Percentiles rank a stretch among this genome's conserved stretches.
phyloP scores from a whole-genome alignment of 2,888 invertebrate species.

The Mythimna vitellina region DNA sequence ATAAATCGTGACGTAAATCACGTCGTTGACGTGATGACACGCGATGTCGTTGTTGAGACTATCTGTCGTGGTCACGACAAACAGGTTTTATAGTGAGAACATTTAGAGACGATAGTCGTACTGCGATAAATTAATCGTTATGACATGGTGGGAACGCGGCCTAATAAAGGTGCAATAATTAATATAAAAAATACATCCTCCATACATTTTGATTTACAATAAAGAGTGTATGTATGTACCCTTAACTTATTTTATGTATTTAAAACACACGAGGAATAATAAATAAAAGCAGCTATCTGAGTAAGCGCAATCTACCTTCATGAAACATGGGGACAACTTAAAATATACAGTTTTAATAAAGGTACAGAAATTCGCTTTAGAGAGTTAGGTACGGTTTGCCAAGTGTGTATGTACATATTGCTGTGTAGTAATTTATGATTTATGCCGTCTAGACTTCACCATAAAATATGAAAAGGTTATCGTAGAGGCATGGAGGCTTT shows the following conservation, averaged over 20 bases:
- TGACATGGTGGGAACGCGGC: too few species aligned
- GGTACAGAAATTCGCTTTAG: slow-evolving; percentile 8
- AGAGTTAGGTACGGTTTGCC: background rate
- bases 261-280: background rate
- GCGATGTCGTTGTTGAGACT: too few species aligned
- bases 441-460: slow-evolving; percentile 56
- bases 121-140: too few species aligned
- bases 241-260: background rate
- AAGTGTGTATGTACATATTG: background rate
- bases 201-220: background rate
- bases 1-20: too few species aligned
- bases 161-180: too few species aligned
- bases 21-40: too few species aligned
- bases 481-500: slow-evolving; percentile 19
- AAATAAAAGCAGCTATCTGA: background rate
- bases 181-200: too few species aligned
- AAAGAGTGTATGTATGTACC: background rate
- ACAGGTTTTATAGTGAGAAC: too few species aligned
- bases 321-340: background rate
- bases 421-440: slow-evolving; percentile 41
- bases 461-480: slow-evolving; percentile 51
- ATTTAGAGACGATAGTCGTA: too few species aligned
- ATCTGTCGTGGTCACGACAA: too few species aligned
- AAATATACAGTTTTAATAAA: background rate
- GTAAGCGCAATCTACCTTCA: background rate